phyloP scores from a whole-genome alignment of 2,113 vertebrate species.

The Dicaeum eximium region DNA sequence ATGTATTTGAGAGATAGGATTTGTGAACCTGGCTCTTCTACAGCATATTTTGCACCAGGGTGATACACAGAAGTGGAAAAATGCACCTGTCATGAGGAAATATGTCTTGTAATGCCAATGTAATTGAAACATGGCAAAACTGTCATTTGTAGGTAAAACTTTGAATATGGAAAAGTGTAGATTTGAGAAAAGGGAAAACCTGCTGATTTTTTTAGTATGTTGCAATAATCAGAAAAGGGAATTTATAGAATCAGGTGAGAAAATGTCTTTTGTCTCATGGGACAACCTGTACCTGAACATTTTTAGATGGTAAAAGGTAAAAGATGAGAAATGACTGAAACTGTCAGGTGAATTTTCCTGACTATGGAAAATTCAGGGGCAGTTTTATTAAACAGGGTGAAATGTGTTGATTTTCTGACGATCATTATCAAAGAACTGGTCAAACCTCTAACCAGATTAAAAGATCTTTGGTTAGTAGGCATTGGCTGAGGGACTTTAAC shows the following conservation, averaged over 20 bases:
- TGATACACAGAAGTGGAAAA: neutral
- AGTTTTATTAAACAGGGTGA: neutral
- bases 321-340: neutral
- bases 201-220: neutral
- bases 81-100: neutral
- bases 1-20: neutral
- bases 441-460: neutral
- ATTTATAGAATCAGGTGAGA: neutral
- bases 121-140: neutral
- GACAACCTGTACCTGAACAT: neutral
- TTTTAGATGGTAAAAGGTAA: neutral
- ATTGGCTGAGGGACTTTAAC: neutral
- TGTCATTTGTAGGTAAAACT: neutral
- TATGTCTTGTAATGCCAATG: fast-evolving
- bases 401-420: neutral
- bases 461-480: neutral
- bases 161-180: neutral
- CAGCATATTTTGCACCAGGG: neutral
- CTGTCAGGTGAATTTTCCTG: neutral
- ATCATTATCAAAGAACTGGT: neutral
- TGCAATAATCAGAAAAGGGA: neutral
- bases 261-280: neutral
- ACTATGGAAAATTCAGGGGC: neutral
- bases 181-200: neutral
- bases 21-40: neutral